phyloP scores from a whole-genome alignment of 2,888 invertebrate species.

The Himalopsyche japonica region DNA sequence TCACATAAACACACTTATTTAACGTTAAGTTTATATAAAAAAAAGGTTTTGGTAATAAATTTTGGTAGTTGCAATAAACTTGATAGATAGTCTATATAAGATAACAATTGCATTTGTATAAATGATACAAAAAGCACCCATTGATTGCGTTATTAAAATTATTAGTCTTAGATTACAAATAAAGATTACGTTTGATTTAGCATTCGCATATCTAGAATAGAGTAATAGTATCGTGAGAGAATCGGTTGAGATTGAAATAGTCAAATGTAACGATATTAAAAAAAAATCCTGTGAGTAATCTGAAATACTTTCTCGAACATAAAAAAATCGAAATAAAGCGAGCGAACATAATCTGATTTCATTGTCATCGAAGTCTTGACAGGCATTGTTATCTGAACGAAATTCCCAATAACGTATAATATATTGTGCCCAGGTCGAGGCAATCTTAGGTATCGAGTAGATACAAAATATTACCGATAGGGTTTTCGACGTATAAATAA shows the following conservation, averaged over 20 bases:
- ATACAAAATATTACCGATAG: neutral
- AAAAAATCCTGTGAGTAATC: neutral
- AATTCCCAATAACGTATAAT: slow-evolving; percentile 35
- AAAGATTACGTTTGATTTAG: neutral
- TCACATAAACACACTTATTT: no score
- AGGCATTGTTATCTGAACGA: slow-evolving; percentile 34
- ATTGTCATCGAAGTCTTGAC: slow-evolving; percentile 35
- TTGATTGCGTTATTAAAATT: neutral
- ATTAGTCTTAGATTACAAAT: neutral
- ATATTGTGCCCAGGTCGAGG: slow-evolving; percentile 32
- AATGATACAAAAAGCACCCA: no score
- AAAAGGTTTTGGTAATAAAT: no score
- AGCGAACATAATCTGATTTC: slow-evolving; percentile 32
- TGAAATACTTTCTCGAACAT: slow-evolving; percentile 13
- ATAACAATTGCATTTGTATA: neutral
- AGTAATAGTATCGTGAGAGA: neutral
- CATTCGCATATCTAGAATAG: neutral
- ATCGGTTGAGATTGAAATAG: neutral
- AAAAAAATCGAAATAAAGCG: slow-evolving; percentile 21
- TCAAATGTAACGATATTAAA: neutral
- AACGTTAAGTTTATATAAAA: no score
- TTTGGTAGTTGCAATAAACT: neutral
- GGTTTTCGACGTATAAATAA: neutral
- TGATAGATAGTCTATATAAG: neutral
- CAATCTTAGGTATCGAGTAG: slow-evolving; percentile 23